These are phyloP conservation scores for Botia almorhae DNA, from an alignment of 2,797 vertebrate species.

Conservation along the genomic window DNA sequence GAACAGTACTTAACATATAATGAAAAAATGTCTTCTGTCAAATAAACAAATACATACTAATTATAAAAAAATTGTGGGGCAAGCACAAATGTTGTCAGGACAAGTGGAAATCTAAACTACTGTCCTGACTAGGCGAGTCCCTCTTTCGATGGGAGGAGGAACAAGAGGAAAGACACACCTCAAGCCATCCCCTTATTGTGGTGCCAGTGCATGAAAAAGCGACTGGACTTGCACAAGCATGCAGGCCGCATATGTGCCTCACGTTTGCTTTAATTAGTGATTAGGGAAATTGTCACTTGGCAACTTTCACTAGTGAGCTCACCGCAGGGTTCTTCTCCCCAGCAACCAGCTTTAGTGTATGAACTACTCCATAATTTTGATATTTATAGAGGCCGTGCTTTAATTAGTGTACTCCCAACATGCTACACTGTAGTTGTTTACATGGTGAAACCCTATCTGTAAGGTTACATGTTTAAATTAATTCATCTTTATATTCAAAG, in stretches of 20 bases:
- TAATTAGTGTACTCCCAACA: not conserved
- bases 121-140: not conserved
- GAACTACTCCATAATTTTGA: not conserved
- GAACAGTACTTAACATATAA: too few relatives aligned
- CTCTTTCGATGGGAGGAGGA: not conserved
- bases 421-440: not conserved
- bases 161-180: not conserved
- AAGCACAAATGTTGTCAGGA: too few relatives aligned
- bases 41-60: too few relatives aligned
- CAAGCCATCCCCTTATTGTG: conserved; percentile 30
- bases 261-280: conserved; percentile 69
- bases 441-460: not conserved
- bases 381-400: not conserved
- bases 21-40: too few relatives aligned
- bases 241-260: conserved; percentile 54
- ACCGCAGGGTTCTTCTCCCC: conserved; percentile 7
- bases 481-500: not conserved
- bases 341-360: conserved; percentile 46
- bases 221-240: conserved; percentile 26
- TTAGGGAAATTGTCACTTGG: conserved; percentile 68
- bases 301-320: conserved; percentile 51
- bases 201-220: conserved; percentile 39
- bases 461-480: not conserved
- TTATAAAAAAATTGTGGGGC: too few relatives aligned
- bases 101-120: too few relatives aligned